Conservation (phyloP, 2,113 vertebrate species). For the Triplophysa rosa region DNA sequence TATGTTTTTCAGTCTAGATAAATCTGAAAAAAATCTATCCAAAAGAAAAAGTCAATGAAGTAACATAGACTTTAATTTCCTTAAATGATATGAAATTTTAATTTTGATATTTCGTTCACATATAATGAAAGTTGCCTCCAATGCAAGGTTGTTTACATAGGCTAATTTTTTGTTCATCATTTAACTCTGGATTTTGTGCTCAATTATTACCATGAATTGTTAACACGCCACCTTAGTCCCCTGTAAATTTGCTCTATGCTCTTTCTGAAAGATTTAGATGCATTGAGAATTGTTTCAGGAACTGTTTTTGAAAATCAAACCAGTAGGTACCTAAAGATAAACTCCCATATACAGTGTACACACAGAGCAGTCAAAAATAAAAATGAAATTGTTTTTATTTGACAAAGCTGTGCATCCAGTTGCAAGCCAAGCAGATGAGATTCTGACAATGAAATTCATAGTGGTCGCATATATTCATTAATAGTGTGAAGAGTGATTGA, state of each 20-base stretch:
- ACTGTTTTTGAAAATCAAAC: too few species aligned
- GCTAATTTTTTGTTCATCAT: background rate
- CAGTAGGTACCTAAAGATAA: too few species aligned
- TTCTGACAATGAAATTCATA: conserved; percentile 31
- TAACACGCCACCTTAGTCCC: background rate
- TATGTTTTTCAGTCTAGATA: background rate
- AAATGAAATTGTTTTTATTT: conserved; percentile 9
- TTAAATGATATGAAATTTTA: background rate
- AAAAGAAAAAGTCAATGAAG: background rate
- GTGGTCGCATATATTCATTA: background rate
- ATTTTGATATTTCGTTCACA: background rate
- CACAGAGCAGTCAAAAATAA: conserved; percentile 10
- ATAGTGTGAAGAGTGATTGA: conserved; percentile 39
- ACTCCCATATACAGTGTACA: background rate
- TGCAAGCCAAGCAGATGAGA: conserved; percentile 26
- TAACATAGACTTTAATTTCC: background rate
- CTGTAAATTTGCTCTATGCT: background rate
- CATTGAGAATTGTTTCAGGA: too few species aligned
- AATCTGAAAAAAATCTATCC: too few species aligned
- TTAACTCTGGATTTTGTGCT: background rate
- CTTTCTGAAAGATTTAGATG: too few species aligned
- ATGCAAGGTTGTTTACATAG: background rate
- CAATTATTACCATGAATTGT: background rate
- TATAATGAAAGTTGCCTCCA: background rate
- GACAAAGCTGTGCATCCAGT: background rate